phyloP scores from a whole-genome alignment of 2,797 vertebrate species.

The Amniataba percoides region DNA sequence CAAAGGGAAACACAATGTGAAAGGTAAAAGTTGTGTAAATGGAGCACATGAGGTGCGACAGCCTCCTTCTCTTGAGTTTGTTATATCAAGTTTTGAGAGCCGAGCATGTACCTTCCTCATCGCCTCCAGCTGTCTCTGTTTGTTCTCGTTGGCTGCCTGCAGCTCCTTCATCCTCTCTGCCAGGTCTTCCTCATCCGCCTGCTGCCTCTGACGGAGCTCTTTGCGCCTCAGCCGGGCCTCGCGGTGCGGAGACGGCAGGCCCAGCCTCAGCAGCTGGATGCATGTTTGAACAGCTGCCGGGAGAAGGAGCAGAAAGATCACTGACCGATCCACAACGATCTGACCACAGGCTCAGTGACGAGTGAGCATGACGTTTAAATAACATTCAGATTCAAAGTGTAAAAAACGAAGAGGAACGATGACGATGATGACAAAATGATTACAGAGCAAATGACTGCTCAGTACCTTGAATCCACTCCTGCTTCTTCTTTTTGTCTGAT shows the following conservation, averaged over 20 bases:
- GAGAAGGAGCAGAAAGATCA: neutral
- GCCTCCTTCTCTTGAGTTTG: neutral
- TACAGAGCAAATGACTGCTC: neutral
- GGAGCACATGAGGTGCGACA: neutral
- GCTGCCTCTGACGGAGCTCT: slow-evolving; percentile 89
- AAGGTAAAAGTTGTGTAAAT: neutral
- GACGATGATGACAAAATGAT: neutral
- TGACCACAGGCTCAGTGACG: neutral
- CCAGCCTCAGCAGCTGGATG: slow-evolving; percentile 87
- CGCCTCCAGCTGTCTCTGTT: slow-evolving; percentile 91
- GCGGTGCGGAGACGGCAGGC: slow-evolving; percentile 89
- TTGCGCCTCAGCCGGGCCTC: slow-evolving; percentile 91
- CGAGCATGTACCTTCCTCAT: slow-evolving; percentile 88
- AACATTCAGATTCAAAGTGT: neutral
- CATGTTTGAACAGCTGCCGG: slow-evolving; percentile 90
- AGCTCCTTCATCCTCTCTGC: slow-evolving; percentile 92
- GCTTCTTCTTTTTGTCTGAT: slow-evolving; percentile 97
- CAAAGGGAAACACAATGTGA: neutral
- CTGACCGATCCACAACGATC: neutral
- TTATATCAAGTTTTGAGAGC: neutral
- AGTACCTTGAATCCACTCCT: slow-evolving; percentile 97
- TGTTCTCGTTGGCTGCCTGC: slow-evolving; percentile 91
- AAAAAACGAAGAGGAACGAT: neutral
- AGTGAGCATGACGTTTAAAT: neutral
- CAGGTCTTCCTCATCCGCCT: slow-evolving; percentile 89